Percentiles rank a stretch among this genome's conserved stretches.
Evolutionary conservation across 2,888 invertebrate genomes (phyloP).

Genomic region (Drosophila merina): DNA sequence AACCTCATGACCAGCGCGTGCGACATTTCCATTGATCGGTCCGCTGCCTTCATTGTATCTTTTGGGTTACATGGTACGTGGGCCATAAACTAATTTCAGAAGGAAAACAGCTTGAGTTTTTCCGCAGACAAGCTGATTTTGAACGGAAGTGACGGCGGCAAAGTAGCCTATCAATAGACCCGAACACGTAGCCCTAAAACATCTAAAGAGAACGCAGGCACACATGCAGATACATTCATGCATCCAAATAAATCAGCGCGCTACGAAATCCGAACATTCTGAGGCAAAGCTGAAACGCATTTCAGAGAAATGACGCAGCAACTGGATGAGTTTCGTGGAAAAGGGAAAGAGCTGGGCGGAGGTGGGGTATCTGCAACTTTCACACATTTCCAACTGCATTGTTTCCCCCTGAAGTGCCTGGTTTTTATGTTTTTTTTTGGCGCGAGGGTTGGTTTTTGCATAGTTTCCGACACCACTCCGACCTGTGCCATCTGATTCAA

Average conservation of each 20-base stretch:
- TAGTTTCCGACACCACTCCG: constrained; percentile 24
- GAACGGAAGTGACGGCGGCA: constrained; percentile 54
- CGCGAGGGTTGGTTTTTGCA: constrained; percentile 72
- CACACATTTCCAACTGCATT: constrained; percentile 47
- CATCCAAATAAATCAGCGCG: constrained; percentile 23
- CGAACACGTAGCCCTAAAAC: constrained; percentile 35
- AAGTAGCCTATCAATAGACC: constrained; percentile 48
- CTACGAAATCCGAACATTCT: constrained; percentile 12
- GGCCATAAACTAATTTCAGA: constrained; percentile 41
- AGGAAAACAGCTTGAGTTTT: constrained; percentile 42
- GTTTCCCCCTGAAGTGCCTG: constrained; percentile 14
- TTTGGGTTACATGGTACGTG: constrained; percentile 49
- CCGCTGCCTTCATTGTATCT: constrained; percentile 10
- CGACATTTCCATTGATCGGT: constrained; percentile 40
- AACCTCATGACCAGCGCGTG: constrained; percentile 48
- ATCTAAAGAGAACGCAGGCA: constrained; percentile 33
- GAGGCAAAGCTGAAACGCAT: constrained; percentile 46
- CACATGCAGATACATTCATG: constrained; percentile 4
- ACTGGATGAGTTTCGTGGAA: neutral
- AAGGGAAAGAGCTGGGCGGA: neutral
- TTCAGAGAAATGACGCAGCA: constrained; percentile 62
- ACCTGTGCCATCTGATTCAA: constrained; percentile 51
- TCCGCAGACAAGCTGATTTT: constrained; percentile 49
- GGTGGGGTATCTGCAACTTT: constrained; percentile 36
- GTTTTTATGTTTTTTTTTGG: constrained; percentile 62